Base-by-base conservation (phyloP, 2,888 invertebrate species). In the Meiosimyza platycephala region DNA sequence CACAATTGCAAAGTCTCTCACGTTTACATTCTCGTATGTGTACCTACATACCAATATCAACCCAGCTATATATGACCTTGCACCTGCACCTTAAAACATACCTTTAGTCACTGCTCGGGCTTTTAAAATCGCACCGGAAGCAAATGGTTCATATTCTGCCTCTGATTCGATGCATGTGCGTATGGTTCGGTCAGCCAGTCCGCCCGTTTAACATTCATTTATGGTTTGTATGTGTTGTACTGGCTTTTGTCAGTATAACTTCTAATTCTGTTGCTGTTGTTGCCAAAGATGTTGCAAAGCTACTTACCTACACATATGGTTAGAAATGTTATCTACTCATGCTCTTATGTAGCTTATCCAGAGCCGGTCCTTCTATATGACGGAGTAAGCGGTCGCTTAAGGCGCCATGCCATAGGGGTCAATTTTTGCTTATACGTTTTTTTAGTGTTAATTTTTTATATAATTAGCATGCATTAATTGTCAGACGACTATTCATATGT, bases 111-210 rank as follows among this genome's bases (percentile, higher is more conserved):
- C 16, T 13, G 12, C 54, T 65, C 54, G 51, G 65, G 51, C 54
- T 65, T 54, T 68, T 68, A 47, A 28, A 55, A 59, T 57, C 59
- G 47, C 68, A 68, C 59, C 68, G 59, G 59, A 68, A 59, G 48
- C 57, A 28, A 18, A 67, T 40, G 47, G 67, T 55, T 67, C 16
- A 47, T 47, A 22, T 67, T 67, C 6, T 16, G 28, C 22, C 22
- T n/a, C 50, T 51, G 64, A 51, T 22, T 50, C 28, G 18, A 51
- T 64, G 64, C 13, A 22, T 64, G 22, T 22, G 16, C 18, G 48
- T 48, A 22, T 16, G 7, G 11, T 5, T 57, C 11, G 59, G 22
- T 57, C 11, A 28, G 22, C 33, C 48, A 9, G 40, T 40, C 40
- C 9, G 40, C 9, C 40, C 40, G 9, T 40, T 6, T 40, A 9